A percentile compares a stretch with the other conserved stretches of the same genome.
Evolutionary conservation across 2,113 vertebrate species (phyloP).

Genomic region (Lagopus muta): DNA sequence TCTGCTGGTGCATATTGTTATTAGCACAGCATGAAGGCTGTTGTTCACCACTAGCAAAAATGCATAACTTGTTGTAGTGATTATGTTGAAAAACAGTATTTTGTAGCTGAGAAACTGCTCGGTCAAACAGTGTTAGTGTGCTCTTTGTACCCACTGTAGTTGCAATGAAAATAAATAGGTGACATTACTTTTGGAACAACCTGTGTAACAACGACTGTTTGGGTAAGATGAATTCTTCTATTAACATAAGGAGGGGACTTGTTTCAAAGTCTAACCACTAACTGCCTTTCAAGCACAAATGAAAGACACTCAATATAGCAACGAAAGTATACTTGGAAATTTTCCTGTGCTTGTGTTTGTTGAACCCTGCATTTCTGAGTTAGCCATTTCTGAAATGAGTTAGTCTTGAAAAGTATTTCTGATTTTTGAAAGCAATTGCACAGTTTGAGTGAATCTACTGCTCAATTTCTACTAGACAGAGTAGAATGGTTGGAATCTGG

Average conservation of each 20-base stretch:
- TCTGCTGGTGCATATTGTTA: too few species aligned
- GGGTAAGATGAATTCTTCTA: neutral
- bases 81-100: too few species aligned
- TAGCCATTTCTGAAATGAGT: neutral
- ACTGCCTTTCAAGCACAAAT: neutral
- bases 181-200: too few species aligned
- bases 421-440: neutral
- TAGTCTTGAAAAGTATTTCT: neutral
- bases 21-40: too few species aligned
- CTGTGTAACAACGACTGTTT: neutral
- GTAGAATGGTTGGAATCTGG: neutral
- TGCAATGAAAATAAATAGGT: too few species aligned
- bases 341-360: neutral
- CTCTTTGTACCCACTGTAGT: too few species aligned
- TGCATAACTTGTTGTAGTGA: too few species aligned
- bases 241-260: constrained; percentile 16
- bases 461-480: neutral
- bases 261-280: constrained; percentile 42
- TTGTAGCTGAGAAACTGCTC: too few species aligned
- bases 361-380: neutral
- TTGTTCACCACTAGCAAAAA: too few species aligned
- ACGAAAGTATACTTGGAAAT: neutral
- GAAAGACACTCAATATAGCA: neutral
- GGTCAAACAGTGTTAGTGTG: too few species aligned
- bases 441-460: neutral